phyloP scores from a whole-genome alignment of 2,113 vertebrate species.

The Vulpes lagopus region DNA sequence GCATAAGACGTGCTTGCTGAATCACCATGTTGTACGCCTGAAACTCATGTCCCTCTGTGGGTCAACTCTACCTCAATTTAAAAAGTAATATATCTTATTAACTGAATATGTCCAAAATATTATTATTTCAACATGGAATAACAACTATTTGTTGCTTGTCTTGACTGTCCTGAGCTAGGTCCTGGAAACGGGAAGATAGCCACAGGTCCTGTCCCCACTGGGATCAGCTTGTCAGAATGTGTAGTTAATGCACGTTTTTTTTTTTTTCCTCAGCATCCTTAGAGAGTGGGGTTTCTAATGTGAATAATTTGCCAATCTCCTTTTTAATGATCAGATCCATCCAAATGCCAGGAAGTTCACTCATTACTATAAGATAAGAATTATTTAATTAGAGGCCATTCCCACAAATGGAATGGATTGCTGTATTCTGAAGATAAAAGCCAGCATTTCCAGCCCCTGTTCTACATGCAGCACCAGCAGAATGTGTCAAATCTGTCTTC shows the following conservation, averaged over 20 bases:
- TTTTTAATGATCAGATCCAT: neutral
- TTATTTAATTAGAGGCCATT: neutral
- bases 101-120: neutral
- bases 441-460: neutral
- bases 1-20: neutral
- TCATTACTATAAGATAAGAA: neutral
- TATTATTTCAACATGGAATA: neutral
- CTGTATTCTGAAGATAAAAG: neutral
- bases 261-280: neutral
- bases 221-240: neutral
- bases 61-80: neutral
- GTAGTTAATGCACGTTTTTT: neutral
- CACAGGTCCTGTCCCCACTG: neutral
- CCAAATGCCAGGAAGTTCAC: neutral
- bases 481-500: neutral
- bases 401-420: neutral
- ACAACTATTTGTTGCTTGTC: neutral
- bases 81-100: neutral
- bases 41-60: neutral
- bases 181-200: neutral
- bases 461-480: neutral
- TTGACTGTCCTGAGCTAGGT: neutral
- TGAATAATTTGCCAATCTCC: neutral
- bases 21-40: neutral
- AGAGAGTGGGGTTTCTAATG: neutral